phyloP scores from a whole-genome alignment of 2,113 vertebrate genomes.

The Rhinoptilus africanus region DNA sequence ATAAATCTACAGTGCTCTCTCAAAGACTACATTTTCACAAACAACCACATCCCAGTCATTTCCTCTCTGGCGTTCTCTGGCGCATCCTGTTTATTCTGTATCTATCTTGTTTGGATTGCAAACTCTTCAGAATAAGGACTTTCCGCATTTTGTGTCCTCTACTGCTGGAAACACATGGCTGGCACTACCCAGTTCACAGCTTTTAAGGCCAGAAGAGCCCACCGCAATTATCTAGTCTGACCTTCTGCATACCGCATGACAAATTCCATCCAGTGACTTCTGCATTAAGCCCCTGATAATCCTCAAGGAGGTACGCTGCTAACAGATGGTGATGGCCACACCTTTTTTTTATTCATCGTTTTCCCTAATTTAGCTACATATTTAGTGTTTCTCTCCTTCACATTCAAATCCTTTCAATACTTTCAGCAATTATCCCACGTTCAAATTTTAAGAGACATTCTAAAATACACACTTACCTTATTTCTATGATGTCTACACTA shows the following conservation, averaged over 20 bases:
- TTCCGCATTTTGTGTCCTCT: neutral
- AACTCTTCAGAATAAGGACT: slow-evolving; percentile 8
- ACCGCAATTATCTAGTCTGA: neutral
- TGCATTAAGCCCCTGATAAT: neutral
- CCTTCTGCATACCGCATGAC: neutral
- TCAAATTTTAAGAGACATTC: neutral
- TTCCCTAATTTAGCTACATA: neutral
- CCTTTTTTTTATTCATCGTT: neutral
- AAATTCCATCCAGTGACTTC: neutral
- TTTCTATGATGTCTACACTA: neutral
- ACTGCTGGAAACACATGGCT: neutral
- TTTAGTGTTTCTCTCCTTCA: neutral
- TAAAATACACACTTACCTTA: neutral
- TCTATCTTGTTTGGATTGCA: slow-evolving; percentile 23
- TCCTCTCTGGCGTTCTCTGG: neutral
- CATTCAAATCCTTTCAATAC: neutral
- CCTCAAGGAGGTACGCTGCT: rapidly evolving
- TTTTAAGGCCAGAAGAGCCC: neutral
- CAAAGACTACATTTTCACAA: neutral
- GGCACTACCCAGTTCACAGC: neutral
- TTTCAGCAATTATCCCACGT: neutral
- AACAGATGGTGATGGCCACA: neutral
- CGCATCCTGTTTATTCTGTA: slow-evolving; percentile 34
- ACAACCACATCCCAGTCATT: slow-evolving; percentile 16
- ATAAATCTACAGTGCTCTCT: neutral